Percentiles rank a stretch among this genome's conserved stretches.
phyloP scores from a whole-genome alignment of 2,888 invertebrate species.

The Galeopsomyia nigrocyanea region DNA sequence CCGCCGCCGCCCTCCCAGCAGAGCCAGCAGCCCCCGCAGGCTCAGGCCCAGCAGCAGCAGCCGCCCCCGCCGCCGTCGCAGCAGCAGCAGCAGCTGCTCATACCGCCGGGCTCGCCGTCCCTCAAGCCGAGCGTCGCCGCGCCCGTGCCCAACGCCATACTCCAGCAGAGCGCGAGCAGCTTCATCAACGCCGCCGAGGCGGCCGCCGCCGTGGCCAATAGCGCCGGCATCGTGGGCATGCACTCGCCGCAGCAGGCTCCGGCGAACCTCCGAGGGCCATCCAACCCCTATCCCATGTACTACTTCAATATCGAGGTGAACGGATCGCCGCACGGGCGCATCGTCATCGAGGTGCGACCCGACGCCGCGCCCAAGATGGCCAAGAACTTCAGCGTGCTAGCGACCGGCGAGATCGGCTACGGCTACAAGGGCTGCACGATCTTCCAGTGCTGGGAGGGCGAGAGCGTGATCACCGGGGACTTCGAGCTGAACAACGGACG shows the following conservation, averaged over 20 bases:
- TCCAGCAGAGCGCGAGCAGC: conserved; percentile 60
- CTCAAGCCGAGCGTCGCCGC: conserved; percentile 57
- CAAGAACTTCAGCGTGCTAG: conserved; percentile 81
- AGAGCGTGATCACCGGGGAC: conserved; percentile 86
- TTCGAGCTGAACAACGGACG: conserved; percentile 86
- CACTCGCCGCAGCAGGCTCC: conserved; percentile 69
- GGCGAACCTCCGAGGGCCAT: conserved; percentile 70
- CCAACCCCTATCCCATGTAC: conserved; percentile 78
- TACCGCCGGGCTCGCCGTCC: conserved; percentile 66
- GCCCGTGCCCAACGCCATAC: conserved; percentile 60
- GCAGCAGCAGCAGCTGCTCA: conserved; percentile 59
- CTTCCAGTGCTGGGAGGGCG: conserved; percentile 87
- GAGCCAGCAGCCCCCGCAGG: conserved; percentile 53
- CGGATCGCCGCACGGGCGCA: conserved; percentile 78
- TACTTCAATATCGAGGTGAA: conserved; percentile 84
- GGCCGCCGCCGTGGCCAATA: conserved; percentile 22
- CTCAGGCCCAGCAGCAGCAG: conserved; percentile 23
- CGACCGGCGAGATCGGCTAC: conserved; percentile 81
- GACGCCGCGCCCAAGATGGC: conserved; percentile 87
- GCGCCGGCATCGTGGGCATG: conserved; percentile 58
- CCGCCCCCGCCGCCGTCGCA: conserved; percentile 40
- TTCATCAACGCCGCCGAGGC: conserved; percentile 60
- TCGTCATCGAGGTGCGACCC: conserved; percentile 82
- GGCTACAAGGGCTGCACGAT: conserved; percentile 85
- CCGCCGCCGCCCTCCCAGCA: conserved; percentile 47